phyloP scores from a whole-genome alignment of 2,888 invertebrate species.

The Anoplius nigerrimus region DNA sequence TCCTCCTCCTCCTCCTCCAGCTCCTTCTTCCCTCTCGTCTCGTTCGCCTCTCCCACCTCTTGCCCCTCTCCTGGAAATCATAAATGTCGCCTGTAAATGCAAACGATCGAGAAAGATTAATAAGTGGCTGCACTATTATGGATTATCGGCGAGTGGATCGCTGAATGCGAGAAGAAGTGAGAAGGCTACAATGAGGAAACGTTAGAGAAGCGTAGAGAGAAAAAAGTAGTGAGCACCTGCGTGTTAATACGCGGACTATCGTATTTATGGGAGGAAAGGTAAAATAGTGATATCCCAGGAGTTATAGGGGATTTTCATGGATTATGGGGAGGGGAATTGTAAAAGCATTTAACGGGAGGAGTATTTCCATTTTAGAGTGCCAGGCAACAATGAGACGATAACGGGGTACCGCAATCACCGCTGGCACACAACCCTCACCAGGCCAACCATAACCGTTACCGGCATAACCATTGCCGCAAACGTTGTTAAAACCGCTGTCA shows the following conservation, averaged over 20 bases:
- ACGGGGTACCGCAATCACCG: conserved; percentile 36
- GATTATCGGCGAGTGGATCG: no score
- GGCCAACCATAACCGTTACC: not conserved
- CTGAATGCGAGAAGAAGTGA: no score
- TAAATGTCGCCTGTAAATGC: conserved; percentile 10
- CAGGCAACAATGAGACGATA: conserved; percentile 52
- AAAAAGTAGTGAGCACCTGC: not conserved
- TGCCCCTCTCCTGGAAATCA: conserved; percentile 29
- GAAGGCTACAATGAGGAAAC: no score
- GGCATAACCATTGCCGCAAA: no score
- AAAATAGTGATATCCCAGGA: conserved; percentile 31
- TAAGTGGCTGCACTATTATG: no score
- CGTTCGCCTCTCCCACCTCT: conserved; percentile 7
- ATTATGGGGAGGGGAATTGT: conserved; percentile 48
- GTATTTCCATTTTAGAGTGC: conserved; percentile 49
- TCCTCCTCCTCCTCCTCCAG: not conserved
- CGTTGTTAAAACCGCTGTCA: no score
- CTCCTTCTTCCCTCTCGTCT: no score
- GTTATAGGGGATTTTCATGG: conserved; percentile 42
- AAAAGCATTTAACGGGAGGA: conserved; percentile 48
- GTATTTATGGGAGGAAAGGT: conserved; percentile 33
- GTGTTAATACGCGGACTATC: not conserved
- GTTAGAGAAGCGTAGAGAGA: not conserved
- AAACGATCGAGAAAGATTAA: not conserved
- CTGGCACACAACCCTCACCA: not conserved